Base-by-base conservation (phyloP, 2,888 invertebrate species). In the Nomada flava region DNA sequence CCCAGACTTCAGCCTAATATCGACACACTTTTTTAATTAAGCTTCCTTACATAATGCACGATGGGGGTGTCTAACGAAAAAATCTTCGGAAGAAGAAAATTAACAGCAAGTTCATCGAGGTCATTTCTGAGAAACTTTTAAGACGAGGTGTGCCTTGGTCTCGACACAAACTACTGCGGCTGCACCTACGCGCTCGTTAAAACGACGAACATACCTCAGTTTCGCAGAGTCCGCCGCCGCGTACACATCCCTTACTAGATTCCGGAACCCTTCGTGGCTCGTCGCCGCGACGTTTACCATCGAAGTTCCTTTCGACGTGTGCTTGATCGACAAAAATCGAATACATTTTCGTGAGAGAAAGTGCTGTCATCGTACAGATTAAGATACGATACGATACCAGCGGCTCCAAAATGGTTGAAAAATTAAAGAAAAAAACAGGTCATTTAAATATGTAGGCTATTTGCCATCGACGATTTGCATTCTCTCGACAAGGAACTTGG, bases 221-320 rank as follows among this genome's bases (percentile, higher is more conserved):
- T 90, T 83, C 85, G 90, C 89, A 79, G 86, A 87, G 90, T 86
- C 89, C 88, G 91, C 79, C 89, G 90, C 52, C 88, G 90, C 86
- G 91, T 84, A 75, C 88, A 76, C 90, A 87, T 90, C 90, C 84
- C 84, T 79, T 73, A 52, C 73, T 65, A 67, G 64, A 59, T 42
- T n/a, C 63, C 59, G 62, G 36, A 42, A 68, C 59, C 36, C 62
- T 5, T 57, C 63, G n/a, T 10, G 20, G 13, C 26, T 11, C 52
- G 60, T 65, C 69, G 59, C 11, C 47, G 77, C n/a, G 68, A 64
- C 29, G 36, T 53, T 52, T 2, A 26, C 13, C 76, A 4, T 36
- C 18, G 11, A 11, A 55, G 15, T 26, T 36, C 26, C 26, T 26
- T 26, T 26, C 26, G 26, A 26, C 26, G 26, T 26, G 26, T 42